Base-by-base conservation (phyloP, 2,113 vertebrate genomes). In the Oophaga pumilio region DNA sequence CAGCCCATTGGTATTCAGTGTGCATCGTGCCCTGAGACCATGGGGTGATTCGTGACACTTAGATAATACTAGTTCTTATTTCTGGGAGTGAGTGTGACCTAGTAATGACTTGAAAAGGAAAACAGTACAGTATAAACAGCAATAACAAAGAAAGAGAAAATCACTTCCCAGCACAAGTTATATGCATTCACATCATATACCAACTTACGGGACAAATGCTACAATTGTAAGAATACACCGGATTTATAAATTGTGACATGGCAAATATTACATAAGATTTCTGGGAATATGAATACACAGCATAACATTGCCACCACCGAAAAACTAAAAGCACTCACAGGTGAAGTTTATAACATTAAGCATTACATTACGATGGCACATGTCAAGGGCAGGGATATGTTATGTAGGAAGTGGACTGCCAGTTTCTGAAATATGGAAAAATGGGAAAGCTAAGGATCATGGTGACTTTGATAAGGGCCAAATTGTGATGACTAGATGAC, bases 1-100 rank as follows among this genome's bases (percentile, higher is more conserved):
- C 52, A 74, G 18, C 20, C 68, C 76, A 82, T 62, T 87, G 86
- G n/a, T 82, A 87, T 82, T 87, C 69, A 20, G 20, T 87, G 28
- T 18, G 24, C 33, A 62, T 15, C 57, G 53, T 62, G 11, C 69
- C 59, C 68, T 71, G 53, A 82, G 56, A 53, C 28, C 57, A 62
- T 52, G 43, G 79, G 86, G 66, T 59, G 53, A 73, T 62, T n/a
- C 59, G 28, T 49, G 57, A 49, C 57, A 82, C 28, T 82, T 20
- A 14, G 33, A 82, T 49, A 33, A 33, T 60, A 80, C 26, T 15
- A 74, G 33, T 53, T 80, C 57, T 80, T 62, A 33, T 80, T 80
- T 60, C 26, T 20, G 78, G 56, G 24, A 80, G 50, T 14, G 76
- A 77, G 50, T 56, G 49, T 77, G 50, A 74, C 71, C 71, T 74